These are phyloP conservation scores for Crocuta crocuta DNA, from an alignment of 2,113 vertebrate genomes.

Conservation along the genomic window DNA sequence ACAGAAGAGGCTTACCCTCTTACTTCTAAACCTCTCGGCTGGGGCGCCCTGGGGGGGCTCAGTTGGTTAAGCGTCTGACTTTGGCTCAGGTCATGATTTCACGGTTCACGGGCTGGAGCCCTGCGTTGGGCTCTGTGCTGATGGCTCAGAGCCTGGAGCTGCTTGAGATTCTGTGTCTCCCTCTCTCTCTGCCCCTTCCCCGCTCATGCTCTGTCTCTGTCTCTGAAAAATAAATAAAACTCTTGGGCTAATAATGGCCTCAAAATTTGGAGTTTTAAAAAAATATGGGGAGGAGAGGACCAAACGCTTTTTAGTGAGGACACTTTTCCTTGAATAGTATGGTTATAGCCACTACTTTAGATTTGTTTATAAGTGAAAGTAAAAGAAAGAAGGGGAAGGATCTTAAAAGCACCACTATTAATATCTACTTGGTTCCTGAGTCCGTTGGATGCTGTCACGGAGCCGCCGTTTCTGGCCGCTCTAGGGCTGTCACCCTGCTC, in stretches of 20 bases:
- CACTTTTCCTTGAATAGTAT: slow-evolving; percentile 15
- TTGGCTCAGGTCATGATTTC: too few species aligned
- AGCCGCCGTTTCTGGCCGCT: neutral
- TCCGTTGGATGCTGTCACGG: neutral
- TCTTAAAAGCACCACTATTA: neutral
- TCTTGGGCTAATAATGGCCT: slow-evolving; percentile 11
- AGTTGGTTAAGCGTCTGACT: too few species aligned
- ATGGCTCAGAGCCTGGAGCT: too few species aligned
- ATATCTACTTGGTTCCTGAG: neutral
- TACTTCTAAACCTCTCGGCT: neutral
- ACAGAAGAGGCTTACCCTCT: neutral
- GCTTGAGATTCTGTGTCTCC: too few species aligned
- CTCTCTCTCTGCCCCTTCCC: too few species aligned
- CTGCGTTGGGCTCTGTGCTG: too few species aligned
- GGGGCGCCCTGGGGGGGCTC: too few species aligned
- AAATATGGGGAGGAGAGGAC: neutral
- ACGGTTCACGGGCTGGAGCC: too few species aligned
- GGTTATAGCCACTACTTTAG: neutral
- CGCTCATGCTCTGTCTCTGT: too few species aligned
- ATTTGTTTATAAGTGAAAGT: slow-evolving; percentile 15
- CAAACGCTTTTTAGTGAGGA: slow-evolving; percentile 40
- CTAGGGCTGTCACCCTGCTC: too few species aligned
- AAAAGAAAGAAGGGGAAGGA: neutral
- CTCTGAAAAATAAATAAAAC: neutral
- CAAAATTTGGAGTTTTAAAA: neutral